Evolutionary conservation across 1,140 invertebrate genomes (phyloP).

Genomic region (Arion vulgaris): DNA sequence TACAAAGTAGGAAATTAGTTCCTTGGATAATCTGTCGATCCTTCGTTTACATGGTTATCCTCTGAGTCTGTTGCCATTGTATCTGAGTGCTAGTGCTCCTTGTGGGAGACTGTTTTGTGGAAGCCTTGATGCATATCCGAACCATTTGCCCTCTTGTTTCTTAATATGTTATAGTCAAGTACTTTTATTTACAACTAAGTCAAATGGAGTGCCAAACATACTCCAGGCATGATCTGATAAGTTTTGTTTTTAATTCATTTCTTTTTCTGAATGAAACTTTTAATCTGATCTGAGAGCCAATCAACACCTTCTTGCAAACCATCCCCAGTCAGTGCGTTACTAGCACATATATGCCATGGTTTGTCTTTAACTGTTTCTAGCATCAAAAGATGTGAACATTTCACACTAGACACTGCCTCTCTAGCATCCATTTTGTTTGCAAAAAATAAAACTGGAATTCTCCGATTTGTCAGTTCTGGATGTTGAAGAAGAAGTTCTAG

Average conservation of each 20-base stretch:
- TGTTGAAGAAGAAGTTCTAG: conserved; percentile 89
- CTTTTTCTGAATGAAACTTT: conserved; percentile 47
- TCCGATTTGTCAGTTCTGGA: conserved; percentile 83
- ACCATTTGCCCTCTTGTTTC: too few relatives aligned
- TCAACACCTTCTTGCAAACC: conserved; percentile 94
- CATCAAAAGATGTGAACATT: conserved; percentile 86
- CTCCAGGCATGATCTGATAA: conserved; percentile 39
- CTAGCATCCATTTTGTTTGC: conserved; percentile 97
- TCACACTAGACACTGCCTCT: conserved; percentile 89
- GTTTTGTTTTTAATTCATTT: too few relatives aligned
- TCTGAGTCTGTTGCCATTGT: too few relatives aligned
- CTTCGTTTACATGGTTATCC: too few relatives aligned
- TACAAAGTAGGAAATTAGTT: too few relatives aligned
- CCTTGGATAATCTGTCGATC: too few relatives aligned
- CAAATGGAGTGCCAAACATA: too few relatives aligned
- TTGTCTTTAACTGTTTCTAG: conserved; percentile 86
- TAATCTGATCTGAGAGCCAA: conserved; percentile 92
- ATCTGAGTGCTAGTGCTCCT: too few relatives aligned
- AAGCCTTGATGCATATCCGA: too few relatives aligned
- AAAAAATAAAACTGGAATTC: conserved; percentile 93
- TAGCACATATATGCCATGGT: conserved; percentile 95
- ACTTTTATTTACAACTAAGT: too few relatives aligned
- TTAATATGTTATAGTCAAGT: too few relatives aligned
- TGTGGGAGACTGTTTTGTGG: too few relatives aligned
- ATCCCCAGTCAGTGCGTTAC: conserved; percentile 93